phyloP scores from a whole-genome alignment of 2,797 vertebrate species.

The Thunnus albacares region DNA sequence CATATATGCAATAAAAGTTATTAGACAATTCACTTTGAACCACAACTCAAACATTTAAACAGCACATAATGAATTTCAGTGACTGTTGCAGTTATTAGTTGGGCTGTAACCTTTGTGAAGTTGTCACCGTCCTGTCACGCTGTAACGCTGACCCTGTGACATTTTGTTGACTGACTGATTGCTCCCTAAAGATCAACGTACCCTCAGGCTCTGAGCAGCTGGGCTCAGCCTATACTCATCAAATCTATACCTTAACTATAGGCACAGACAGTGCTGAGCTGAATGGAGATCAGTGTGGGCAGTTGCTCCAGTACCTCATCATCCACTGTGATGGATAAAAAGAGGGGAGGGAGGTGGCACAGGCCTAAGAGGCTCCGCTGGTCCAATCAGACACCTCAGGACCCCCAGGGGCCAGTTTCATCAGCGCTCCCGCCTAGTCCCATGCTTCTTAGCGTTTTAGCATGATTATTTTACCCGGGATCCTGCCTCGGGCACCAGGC shows the following conservation, averaged over 20 bases:
- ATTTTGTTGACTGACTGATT: slow-evolving; percentile 86
- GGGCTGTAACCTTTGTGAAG: slow-evolving; percentile 84
- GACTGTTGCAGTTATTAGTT: slow-evolving; percentile 76
- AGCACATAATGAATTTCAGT: slow-evolving; percentile 50
- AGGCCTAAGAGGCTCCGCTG: slow-evolving; percentile 68
- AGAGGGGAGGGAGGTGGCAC: slow-evolving; percentile 55
- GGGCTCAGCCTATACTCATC: slow-evolving; percentile 75
- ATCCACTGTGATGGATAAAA: slow-evolving; percentile 61
- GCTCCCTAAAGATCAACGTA: slow-evolving; percentile 77
- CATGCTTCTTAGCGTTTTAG: slow-evolving; percentile 84
- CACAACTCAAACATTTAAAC: slow-evolving; percentile 34
- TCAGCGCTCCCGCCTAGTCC: slow-evolving; percentile 69
- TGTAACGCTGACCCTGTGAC: slow-evolving; percentile 85
- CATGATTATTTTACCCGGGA: slow-evolving; percentile 96
- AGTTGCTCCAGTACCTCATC: slow-evolving; percentile 62
- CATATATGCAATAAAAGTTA: slow-evolving; percentile 27
- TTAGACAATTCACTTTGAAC: slow-evolving; percentile 49
- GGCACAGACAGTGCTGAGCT: slow-evolving; percentile 63
- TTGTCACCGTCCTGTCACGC: slow-evolving; percentile 78
- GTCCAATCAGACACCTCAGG: slow-evolving; percentile 78
- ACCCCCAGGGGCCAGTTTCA: slow-evolving; percentile 74
- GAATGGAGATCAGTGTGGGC: slow-evolving; percentile 71
- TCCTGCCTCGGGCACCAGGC: slow-evolving; percentile 96
- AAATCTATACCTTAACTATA: slow-evolving; percentile 80
- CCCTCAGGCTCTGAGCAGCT: slow-evolving; percentile 82